These are phyloP conservation scores for Motacilla alba DNA, from an alignment of 2,113 vertebrate genomes.

Conservation along the genomic window DNA sequence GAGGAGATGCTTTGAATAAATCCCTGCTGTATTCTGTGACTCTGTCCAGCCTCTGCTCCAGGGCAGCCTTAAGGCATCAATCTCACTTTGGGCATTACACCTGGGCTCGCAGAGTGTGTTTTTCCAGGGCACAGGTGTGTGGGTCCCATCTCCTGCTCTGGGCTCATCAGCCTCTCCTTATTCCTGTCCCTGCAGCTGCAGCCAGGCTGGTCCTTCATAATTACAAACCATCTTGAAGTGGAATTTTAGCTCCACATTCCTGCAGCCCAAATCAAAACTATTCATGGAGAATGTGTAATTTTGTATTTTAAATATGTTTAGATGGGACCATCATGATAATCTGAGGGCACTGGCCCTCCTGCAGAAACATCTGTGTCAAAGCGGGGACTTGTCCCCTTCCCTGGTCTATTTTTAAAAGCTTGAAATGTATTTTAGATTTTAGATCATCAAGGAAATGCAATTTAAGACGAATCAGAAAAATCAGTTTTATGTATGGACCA, in stretches of 20 bases:
- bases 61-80: background rate
- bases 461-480: background rate
- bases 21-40: background rate
- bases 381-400: background rate
- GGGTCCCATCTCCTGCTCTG: background rate
- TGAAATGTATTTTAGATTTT: background rate
- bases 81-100: rapidly evolving
- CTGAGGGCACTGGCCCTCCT: background rate
- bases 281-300: background rate
- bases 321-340: background rate
- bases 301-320: background rate
- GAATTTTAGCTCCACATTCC: background rate
- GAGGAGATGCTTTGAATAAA: too few relatives aligned
- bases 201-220: background rate
- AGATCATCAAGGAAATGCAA: background rate
- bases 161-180: background rate
- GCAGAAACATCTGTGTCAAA: background rate
- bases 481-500: background rate
- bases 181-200: background rate
- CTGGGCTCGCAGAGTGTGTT: rapidly evolving
- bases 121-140: background rate
- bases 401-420: background rate
- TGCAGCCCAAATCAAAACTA: background rate
- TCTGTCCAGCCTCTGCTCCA: rapidly evolving
- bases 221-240: background rate